Evolutionary conservation across 2,888 invertebrate species (phyloP).

Genomic region (Patella depressa): DNA sequence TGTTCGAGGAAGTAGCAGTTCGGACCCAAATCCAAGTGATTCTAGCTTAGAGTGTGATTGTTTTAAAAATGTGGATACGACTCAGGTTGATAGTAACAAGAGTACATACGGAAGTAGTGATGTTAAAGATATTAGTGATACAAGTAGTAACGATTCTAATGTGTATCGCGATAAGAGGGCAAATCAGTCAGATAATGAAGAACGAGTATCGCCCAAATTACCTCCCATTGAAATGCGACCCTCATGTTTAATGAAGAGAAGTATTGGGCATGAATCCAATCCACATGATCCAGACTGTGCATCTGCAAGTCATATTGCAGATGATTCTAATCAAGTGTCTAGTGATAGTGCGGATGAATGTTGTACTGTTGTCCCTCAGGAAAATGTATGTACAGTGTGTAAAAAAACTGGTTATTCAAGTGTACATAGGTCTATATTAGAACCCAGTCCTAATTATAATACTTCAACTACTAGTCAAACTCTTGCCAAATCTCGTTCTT

Average conservation of each 20-base stretch:
- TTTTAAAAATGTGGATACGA: constrained; percentile 30
- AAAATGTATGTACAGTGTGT: constrained; percentile 13
- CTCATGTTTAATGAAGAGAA: constrained; percentile 14
- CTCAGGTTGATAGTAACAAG: constrained; percentile 47
- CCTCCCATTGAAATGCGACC: constrained; percentile 24
- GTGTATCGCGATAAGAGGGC: constrained; percentile 33
- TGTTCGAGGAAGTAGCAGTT: constrained; percentile 48
- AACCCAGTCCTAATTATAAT: background rate
- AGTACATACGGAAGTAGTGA: constrained; percentile 59
- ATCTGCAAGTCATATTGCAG: background rate
- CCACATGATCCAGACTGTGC: background rate
- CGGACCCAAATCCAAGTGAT: constrained; percentile 45
- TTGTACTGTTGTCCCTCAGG: constrained; percentile 16
- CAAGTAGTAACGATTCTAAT: constrained; percentile 56
- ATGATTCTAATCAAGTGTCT: background rate
- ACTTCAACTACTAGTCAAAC: constrained; percentile 30
- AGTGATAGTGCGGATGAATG: constrained; percentile 17
- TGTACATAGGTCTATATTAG: constrained; percentile 11
- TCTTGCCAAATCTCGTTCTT: constrained; percentile 19
- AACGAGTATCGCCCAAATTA: constrained; percentile 18
- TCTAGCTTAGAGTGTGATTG: constrained; percentile 40
- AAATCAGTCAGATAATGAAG: constrained; percentile 30
- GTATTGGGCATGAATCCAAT: background rate
- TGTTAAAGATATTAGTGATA: constrained; percentile 51
- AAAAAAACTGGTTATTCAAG: background rate